phyloP scores from a whole-genome alignment of 2,113 vertebrate genomes.

The Fulica atra region DNA sequence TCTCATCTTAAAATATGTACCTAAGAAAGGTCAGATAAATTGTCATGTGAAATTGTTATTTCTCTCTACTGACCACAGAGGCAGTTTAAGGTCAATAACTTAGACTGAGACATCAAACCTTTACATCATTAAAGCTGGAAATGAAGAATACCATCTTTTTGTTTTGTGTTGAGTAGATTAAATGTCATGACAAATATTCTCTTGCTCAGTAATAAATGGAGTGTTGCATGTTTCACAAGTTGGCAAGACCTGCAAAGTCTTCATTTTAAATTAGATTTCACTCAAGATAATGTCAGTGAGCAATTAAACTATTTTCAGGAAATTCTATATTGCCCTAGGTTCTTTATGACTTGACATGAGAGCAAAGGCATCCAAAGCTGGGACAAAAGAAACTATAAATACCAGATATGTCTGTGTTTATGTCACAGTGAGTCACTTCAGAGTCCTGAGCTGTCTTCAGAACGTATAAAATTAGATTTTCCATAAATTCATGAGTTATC shows the following conservation, averaged over 20 bases:
- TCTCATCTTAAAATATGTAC: conserved; percentile 39
- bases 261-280: conserved; percentile 35
- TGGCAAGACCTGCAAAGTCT: conserved; percentile 7
- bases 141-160: background rate
- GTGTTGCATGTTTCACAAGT: conserved; percentile 7
- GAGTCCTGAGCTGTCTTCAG: background rate
- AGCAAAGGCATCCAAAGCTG: conserved; percentile 14
- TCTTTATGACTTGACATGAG: conserved; percentile 3
- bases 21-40: conserved; percentile 54
- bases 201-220: conserved; percentile 14
- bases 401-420: background rate
- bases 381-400: conserved; percentile 58
- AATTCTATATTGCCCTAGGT: conserved; percentile 31
- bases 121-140: conserved; percentile 1
- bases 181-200: background rate
- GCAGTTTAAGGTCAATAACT: conserved; percentile 21
- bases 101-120: background rate
- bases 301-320: conserved; percentile 55
- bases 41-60: conserved; percentile 10
- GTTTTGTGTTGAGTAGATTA: background rate
- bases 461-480: conserved; percentile 10
- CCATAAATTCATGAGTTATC: background rate
- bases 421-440: conserved; percentile 23
- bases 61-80: conserved; percentile 6
- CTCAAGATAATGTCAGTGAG: conserved; percentile 31